phyloP scores from a whole-genome alignment of 2,888 invertebrate genomes.

The Aplocera efformata region DNA sequence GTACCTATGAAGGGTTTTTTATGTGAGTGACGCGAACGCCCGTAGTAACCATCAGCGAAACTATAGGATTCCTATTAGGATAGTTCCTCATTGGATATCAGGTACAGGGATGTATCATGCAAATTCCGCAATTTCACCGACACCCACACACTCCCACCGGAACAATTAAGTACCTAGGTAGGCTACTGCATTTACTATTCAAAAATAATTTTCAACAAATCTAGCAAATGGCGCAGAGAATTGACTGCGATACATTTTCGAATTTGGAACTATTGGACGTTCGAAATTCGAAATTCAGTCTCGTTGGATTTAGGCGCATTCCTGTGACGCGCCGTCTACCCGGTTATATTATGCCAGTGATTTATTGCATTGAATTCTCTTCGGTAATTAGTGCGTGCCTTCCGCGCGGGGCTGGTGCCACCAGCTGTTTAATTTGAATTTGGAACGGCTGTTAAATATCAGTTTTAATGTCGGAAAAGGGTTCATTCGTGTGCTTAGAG shows the following conservation, averaged over 20 bases:
- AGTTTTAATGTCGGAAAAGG: neutral
- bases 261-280: conserved; percentile 32
- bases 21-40: too few relatives aligned
- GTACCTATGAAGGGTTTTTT: too few relatives aligned
- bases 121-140: too few relatives aligned
- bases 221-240: too few relatives aligned
- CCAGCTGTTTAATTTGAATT: conserved; percentile 22
- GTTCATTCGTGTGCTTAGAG: neutral
- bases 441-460: neutral
- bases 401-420: conserved; percentile 38
- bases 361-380: conserved; percentile 79
- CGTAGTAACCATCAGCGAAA: too few relatives aligned
- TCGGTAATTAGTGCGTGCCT: conserved; percentile 78
- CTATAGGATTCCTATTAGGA: too few relatives aligned
- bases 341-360: conserved; percentile 77
- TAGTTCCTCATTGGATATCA: too few relatives aligned
- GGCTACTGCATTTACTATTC: too few relatives aligned
- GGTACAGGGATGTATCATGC: too few relatives aligned
- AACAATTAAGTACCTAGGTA: too few relatives aligned
- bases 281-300: conserved; percentile 55
- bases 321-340: conserved; percentile 63
- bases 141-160: too few relatives aligned
- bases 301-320: conserved; percentile 67
- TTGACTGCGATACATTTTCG: conserved; percentile 26
- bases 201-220: too few relatives aligned